A percentile compares a stretch with the other conserved stretches of the same genome.
Evolutionary conservation across 23 tunicate species (phyloP).

Genomic region (Styela plicata): DNA sequence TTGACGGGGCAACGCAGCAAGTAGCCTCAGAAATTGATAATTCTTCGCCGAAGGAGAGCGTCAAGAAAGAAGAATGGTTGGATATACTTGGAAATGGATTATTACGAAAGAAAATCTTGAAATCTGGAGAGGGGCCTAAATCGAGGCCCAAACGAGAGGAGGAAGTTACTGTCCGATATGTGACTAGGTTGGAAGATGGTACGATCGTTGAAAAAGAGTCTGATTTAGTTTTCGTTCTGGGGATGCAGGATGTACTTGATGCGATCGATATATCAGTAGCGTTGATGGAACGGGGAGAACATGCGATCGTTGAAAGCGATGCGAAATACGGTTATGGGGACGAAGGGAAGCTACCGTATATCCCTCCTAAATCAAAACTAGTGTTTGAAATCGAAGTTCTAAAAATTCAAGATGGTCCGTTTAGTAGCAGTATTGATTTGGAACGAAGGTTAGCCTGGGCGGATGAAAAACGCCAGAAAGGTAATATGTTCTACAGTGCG

Average conservation of each 20-base stretch:
- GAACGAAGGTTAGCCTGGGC: constrained; percentile 58
- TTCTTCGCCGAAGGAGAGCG: neutral
- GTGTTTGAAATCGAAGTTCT: constrained; percentile 22
- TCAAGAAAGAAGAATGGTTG: constrained; percentile 2
- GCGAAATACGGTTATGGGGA: constrained; percentile 54
- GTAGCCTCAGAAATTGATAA: neutral
- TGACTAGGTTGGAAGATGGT: constrained; percentile 15
- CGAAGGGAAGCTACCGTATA: constrained; percentile 37
- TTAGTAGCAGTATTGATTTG: constrained; percentile 36
- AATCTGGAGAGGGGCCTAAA: constrained; percentile 38
- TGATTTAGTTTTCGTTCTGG: constrained; percentile 40
- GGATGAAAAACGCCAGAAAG: constrained; percentile 49
- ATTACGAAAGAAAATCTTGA: constrained; percentile 38
- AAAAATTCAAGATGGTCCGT: constrained; percentile 73
- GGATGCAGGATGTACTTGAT: constrained; percentile 44
- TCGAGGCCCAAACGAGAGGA: constrained; percentile 46
- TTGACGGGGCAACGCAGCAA: neutral
- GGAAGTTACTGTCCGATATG: constrained; percentile 53
- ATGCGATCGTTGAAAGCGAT: constrained; percentile 39
- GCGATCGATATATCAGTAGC: constrained; percentile 52
- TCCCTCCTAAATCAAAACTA: constrained; percentile 44
- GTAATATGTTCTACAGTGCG: constrained; percentile 48
- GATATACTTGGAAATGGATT: constrained; percentile 55
- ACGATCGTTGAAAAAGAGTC: constrained; percentile 33
- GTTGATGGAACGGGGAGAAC: constrained; percentile 67